Conservation (phyloP, 2,888 invertebrate genomes). For the Melitaea athalia region DNA sequence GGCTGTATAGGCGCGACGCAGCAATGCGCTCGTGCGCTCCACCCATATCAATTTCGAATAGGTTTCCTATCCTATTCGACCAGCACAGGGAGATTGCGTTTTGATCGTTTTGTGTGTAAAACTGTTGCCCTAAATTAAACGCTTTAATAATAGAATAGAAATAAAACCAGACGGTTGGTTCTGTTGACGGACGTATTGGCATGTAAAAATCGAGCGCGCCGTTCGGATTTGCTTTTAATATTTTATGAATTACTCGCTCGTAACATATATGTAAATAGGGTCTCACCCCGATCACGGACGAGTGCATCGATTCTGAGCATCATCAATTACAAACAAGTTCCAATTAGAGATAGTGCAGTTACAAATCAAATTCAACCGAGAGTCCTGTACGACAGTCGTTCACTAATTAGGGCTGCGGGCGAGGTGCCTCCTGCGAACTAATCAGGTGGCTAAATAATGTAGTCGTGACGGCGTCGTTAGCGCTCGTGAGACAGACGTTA, state of each 20-base stretch:
- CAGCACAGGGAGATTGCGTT: conserved; percentile 73
- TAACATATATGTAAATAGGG: conserved; percentile 57
- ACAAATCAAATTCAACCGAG: conserved; percentile 73
- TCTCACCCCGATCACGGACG: conserved; percentile 35
- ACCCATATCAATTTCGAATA: conserved; percentile 82
- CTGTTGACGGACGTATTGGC: conserved; percentile 62
- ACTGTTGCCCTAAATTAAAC: conserved; percentile 81
- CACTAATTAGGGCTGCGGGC: conserved; percentile 77
- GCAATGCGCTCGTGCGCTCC: conserved; percentile 71
- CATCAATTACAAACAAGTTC: conserved; percentile 70
- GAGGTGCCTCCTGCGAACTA: conserved; percentile 71
- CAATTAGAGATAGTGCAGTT: conserved; percentile 77
- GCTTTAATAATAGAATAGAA: conserved; percentile 80
- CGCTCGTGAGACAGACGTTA: conserved; percentile 79
- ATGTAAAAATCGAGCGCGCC: conserved; percentile 52
- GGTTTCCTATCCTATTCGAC: conserved; percentile 79
- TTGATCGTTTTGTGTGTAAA: conserved; percentile 80
- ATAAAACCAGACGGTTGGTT: conserved; percentile 61
- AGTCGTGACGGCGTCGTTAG: conserved; percentile 79
- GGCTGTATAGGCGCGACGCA: conserved; percentile 74
- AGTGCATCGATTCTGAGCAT: conserved; percentile 57
- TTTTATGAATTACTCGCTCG: conserved; percentile 63
- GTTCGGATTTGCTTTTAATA: conserved; percentile 57
- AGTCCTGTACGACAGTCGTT: conserved; percentile 61
- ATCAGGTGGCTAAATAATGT: conserved; percentile 81